phyloP scores from a whole-genome alignment of 2,113 vertebrate species.

The Naja naja region DNA sequence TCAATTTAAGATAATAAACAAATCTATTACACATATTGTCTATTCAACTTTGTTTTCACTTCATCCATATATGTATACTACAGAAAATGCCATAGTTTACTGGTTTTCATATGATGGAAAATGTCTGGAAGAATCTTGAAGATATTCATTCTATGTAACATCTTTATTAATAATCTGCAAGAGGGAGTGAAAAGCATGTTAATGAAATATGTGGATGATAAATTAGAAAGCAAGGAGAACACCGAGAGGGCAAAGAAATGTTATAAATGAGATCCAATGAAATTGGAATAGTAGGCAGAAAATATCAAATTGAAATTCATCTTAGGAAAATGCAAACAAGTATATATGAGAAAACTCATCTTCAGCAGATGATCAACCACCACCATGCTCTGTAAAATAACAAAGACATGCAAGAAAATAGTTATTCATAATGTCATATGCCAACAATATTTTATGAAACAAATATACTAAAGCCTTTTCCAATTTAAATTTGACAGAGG shows the following conservation, averaged over 20 bases:
- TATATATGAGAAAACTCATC: slow-evolving; percentile 41
- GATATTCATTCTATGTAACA: slow-evolving; percentile 45
- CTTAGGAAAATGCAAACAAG: slow-evolving; percentile 51
- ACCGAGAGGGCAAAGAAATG: slow-evolving; percentile 45
- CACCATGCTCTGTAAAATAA: neutral
- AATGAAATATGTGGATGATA: slow-evolving; percentile 64
- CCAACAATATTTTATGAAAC: neutral
- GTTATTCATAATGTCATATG: slow-evolving; percentile 1
- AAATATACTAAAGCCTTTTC: neutral
- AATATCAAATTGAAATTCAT: slow-evolving; percentile 54
- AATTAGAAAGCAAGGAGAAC: slow-evolving; percentile 62
- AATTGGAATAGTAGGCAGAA: slow-evolving; percentile 53
- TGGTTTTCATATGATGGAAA: slow-evolving; percentile 36
- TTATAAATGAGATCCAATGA: slow-evolving; percentile 47
- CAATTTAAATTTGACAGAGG: neutral
- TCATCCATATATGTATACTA: slow-evolving; percentile 22
- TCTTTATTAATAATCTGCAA: slow-evolving; percentile 60
- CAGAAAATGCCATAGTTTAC: slow-evolving; percentile 21
- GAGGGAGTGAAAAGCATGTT: slow-evolving; percentile 53
- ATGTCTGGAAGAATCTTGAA: slow-evolving; percentile 49
- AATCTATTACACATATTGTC: neutral
- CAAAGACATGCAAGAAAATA: neutral
- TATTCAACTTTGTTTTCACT: slow-evolving; percentile 31
- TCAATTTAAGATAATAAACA: neutral
- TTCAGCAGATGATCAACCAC: slow-evolving; percentile 22